phyloP scores from a whole-genome alignment of 2,888 invertebrate species.

The Nematopogon swammerdamellus region DNA sequence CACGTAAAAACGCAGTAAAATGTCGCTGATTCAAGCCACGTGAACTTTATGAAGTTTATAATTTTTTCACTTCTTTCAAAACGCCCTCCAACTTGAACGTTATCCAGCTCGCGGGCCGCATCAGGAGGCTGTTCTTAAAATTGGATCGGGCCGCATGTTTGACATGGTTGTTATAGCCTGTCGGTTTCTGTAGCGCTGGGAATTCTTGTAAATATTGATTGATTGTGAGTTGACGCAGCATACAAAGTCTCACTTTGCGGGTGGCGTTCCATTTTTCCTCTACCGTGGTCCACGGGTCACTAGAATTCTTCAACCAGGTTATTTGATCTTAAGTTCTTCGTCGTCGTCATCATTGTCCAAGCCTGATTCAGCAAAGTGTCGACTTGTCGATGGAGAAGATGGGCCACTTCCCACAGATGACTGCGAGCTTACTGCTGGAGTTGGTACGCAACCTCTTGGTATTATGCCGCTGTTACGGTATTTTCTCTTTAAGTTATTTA shows the following conservation, averaged over 20 bases:
- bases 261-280: background rate
- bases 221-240: background rate
- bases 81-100: slow-evolving; percentile 8
- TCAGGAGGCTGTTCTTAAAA: background rate
- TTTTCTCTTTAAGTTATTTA: background rate
- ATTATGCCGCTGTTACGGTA: background rate
- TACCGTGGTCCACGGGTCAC: background rate
- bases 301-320: background rate
- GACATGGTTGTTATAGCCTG: background rate
- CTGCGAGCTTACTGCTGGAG: background rate
- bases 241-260: background rate
- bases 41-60: slow-evolving; percentile 11
- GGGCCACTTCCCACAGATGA: background rate
- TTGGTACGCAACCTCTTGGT: background rate
- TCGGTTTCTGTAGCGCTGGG: background rate
- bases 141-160: slow-evolving; percentile 2
- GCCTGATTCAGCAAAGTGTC: background rate
- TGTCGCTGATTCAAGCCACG: slow-evolving; percentile 12
- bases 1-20: slow-evolving; percentile 11
- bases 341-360: background rate
- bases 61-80: slow-evolving; percentile 7
- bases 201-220: background rate
- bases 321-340: background rate
- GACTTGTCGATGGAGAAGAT: background rate
- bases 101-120: slow-evolving; percentile 5